A percentile compares a stretch with the other conserved stretches of the same genome.
These are phyloP conservation scores for Axis porcinus DNA, from an alignment of 2,113 vertebrate species.

Conservation along the genomic window DNA sequence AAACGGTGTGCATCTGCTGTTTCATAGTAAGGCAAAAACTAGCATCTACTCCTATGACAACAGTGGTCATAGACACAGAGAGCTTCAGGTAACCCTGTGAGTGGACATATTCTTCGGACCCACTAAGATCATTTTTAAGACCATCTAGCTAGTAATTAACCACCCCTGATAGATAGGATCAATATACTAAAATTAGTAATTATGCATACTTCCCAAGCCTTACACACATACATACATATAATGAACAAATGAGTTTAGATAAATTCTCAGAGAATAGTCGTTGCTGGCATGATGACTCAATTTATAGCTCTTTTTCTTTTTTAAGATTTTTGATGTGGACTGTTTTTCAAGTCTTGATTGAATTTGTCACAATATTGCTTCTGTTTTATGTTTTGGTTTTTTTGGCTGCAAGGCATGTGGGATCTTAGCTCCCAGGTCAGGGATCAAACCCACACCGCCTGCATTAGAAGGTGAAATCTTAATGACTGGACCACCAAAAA, in stretches of 20 bases:
- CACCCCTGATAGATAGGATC: background rate
- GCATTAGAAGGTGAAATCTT: background rate
- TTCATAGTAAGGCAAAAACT: background rate
- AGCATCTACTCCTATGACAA: background rate
- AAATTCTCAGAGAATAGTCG: background rate
- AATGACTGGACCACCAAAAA: background rate
- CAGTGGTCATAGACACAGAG: background rate
- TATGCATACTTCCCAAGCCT: background rate
- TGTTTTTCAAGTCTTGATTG: background rate
- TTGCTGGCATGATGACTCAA: background rate
- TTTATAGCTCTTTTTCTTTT: background rate
- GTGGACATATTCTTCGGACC: background rate
- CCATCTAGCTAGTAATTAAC: background rate
- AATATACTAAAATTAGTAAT: background rate
- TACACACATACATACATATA: background rate
- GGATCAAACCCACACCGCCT: background rate
- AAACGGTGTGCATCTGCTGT: background rate
- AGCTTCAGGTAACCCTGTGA: background rate
- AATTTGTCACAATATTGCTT: background rate
- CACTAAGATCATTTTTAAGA: background rate
- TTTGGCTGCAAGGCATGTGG: background rate
- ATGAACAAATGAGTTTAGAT: background rate
- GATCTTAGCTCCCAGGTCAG: background rate
- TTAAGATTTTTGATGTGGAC: background rate
- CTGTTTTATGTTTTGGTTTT: background rate